phyloP scores from a whole-genome alignment of 2,113 vertebrate species.

The Cervus canadensis region DNA sequence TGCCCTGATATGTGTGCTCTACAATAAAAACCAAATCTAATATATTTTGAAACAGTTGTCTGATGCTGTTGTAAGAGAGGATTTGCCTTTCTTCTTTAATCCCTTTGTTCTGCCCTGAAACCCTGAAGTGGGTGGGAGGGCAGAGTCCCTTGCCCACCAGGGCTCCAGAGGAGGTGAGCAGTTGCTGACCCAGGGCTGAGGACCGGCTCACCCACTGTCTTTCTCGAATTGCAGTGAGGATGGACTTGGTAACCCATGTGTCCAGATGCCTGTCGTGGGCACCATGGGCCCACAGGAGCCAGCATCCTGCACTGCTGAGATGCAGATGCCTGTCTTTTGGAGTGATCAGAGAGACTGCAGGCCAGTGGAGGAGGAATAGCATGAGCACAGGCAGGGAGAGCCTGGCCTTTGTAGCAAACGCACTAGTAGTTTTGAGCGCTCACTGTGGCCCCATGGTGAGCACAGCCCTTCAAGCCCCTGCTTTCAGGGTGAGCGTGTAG shows the following conservation, averaged over 20 bases:
- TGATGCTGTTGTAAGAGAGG: constrained; percentile 78
- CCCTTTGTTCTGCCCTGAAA: constrained; percentile 6
- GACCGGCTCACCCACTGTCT: background rate
- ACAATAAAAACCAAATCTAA: constrained; percentile 86
- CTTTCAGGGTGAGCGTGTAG: background rate
- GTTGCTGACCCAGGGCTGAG: background rate
- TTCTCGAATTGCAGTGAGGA: background rate
- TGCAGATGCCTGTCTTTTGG: background rate
- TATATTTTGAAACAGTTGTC: constrained; percentile 84
- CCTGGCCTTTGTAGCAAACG: background rate
- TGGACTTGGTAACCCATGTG: background rate
- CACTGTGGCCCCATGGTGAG: background rate
- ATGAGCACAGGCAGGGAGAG: background rate
- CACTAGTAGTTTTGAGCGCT: background rate
- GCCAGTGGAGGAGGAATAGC: background rate
- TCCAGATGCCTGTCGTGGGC: background rate
- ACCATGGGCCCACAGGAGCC: background rate
- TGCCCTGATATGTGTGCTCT: constrained; percentile 80
- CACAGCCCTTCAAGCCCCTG: background rate
- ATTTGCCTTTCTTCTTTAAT: constrained; percentile 34
- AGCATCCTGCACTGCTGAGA: background rate
- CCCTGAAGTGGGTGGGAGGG: background rate
- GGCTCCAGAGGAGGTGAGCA: background rate
- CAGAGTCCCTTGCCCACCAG: background rate
- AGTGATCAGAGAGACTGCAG: background rate